A percentile compares a stretch with the other conserved stretches of the same genome.
Evolutionary conservation across 1,140 invertebrate genomes (phyloP).

Genomic region (Drosophila grimshawi): DNA sequence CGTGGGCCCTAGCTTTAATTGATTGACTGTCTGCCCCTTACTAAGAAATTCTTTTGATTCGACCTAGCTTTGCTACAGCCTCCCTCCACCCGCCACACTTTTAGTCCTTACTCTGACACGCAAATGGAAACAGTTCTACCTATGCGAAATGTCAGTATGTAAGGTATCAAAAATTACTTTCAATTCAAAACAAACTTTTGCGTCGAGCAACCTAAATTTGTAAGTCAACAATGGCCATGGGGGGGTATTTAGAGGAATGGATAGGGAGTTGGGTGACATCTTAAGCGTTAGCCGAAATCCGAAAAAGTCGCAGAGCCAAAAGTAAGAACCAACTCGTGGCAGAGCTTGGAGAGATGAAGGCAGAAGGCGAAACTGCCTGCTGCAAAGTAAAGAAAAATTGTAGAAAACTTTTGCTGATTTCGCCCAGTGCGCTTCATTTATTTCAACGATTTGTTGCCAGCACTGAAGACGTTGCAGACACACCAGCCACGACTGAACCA

Average conservation of each 20-base stretch:
- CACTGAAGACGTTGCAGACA: conserved; percentile 43
- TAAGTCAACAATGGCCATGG: conserved; percentile 73
- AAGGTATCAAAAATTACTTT: conserved; percentile 82
- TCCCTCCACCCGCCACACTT: not conserved
- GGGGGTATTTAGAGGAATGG: conserved; percentile 10
- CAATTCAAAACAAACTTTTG: conserved; percentile 82
- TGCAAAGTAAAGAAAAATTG: conserved; percentile 81
- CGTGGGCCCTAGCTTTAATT: conserved; percentile 66
- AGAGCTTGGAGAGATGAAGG: conserved; percentile 1
- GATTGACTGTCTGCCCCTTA: conserved; percentile 60
- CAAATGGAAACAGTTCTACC: conserved; percentile 50
- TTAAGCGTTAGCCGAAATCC: conserved; percentile 71
- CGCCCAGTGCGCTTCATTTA: conserved; percentile 81
- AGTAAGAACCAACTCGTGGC: conserved; percentile 55
- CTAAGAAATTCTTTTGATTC: conserved; percentile 13
- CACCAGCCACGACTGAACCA: conserved; percentile 9
- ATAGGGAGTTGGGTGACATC: not conserved
- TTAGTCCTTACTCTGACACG: not conserved
- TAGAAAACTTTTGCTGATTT: conserved; percentile 81
- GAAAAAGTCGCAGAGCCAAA: conserved; percentile 75
- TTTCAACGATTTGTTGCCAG: conserved; percentile 80
- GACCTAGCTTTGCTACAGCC: conserved; percentile 13
- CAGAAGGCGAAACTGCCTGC: conserved; percentile 35
- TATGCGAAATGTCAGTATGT: conserved; percentile 43
- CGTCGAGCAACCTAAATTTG: conserved; percentile 77